These are phyloP conservation scores for Listronotus bonariensis DNA, from an alignment of 1,140 invertebrate species.

Conservation along the genomic window DNA sequence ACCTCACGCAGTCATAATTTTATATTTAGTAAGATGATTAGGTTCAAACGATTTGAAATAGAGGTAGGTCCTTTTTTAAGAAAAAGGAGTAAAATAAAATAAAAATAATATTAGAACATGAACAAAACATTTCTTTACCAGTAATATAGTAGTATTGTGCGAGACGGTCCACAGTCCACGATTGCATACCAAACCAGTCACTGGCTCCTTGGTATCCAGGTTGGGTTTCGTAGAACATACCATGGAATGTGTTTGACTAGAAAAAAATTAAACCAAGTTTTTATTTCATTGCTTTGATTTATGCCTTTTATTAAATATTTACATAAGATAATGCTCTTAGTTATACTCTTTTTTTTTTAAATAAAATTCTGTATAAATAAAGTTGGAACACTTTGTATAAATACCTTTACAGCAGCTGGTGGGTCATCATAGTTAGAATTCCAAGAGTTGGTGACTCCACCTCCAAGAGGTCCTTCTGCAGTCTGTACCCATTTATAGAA, in stretches of 20 bases:
- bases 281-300: no score
- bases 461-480: constrained; percentile 17
- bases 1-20: no score
- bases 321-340: no score
- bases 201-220: constrained; percentile 20
- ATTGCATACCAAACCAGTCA: constrained; percentile 31
- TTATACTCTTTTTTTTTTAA: no score
- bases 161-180: constrained; percentile 27
- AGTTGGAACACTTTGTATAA: no score
- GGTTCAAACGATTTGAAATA: no score
- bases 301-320: no score
- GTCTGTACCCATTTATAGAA: constrained; percentile 24
- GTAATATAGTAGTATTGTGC: constrained; percentile 34
- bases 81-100: no score
- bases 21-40: no score
- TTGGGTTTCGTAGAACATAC: constrained; percentile 28
- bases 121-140: constrained; percentile 15
- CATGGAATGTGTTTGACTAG: constrained; percentile 18
- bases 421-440: constrained; percentile 23
- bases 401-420: constrained; percentile 16
- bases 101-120: no score
- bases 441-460: constrained; percentile 28
- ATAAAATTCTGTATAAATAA: no score
- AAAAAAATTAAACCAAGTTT: background rate
- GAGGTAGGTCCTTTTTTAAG: no score